These are phyloP conservation scores for Carassius carassius DNA, from an alignment of 2,113 vertebrate genomes.

Conservation along the genomic window DNA sequence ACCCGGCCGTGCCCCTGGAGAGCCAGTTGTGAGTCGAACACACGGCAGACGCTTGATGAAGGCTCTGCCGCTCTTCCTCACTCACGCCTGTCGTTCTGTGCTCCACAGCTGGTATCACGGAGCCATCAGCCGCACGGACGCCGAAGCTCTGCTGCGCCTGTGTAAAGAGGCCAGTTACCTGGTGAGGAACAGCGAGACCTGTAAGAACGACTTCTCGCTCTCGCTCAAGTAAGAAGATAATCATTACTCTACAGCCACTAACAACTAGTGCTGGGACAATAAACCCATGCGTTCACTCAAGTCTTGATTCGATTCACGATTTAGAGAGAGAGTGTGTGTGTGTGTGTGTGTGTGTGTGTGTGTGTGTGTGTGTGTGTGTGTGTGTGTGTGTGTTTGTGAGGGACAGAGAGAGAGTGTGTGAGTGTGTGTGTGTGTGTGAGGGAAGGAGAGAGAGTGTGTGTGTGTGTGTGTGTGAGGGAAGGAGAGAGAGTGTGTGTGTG, in stretches of 20 bases:
- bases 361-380: too few species aligned
- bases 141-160: constrained; percentile 90
- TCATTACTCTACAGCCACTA: background rate
- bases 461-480: too few species aligned
- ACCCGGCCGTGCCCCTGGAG: constrained; percentile 89
- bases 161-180: constrained; percentile 98
- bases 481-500: too few species aligned
- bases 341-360: too few species aligned
- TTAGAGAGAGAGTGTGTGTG: too few species aligned
- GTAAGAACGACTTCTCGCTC: constrained; percentile 97
- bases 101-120: constrained; percentile 93
- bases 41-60: background rate
- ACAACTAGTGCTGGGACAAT: too few species aligned
- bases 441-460: too few species aligned
- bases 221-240: constrained; percentile 92
- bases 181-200: constrained; percentile 98
- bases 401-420: too few species aligned
- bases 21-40: constrained; percentile 90
- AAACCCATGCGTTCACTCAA: too few species aligned
- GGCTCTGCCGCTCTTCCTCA: constrained; percentile 49
- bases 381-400: too few species aligned
- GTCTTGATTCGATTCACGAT: too few species aligned
- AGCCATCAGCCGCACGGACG: constrained; percentile 93
- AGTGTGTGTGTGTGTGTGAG: too few species aligned
- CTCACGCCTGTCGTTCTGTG: background rate